A percentile compares a stretch with the other conserved stretches of the same genome.
These are phyloP conservation scores for Ictidomys tridecemlineatus DNA, from an alignment of 2,113 vertebrate species.

Conservation along the genomic window DNA sequence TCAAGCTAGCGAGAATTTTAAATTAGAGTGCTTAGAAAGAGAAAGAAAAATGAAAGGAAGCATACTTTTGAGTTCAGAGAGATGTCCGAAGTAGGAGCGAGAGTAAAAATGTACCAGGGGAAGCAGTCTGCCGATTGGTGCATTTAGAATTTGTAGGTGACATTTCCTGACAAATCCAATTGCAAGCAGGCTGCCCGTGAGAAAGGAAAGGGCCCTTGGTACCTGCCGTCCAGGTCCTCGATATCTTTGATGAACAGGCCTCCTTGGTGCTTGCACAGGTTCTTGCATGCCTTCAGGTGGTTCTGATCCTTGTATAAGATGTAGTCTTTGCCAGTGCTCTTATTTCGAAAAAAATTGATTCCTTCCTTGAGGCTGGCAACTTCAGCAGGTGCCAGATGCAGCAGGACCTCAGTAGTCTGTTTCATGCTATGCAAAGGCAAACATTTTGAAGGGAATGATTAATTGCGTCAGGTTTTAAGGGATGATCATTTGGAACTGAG, in stretches of 20 bases:
- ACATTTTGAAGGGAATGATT: not conserved
- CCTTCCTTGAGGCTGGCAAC: conserved; percentile 86
- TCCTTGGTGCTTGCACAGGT: conserved; percentile 91
- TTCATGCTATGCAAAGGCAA: conserved; percentile 55
- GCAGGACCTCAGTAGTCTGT: conserved; percentile 82
- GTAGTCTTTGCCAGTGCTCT: conserved; percentile 85
- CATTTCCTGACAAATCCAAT: not conserved
- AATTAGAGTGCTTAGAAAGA: not conserved
- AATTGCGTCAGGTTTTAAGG: not conserved
- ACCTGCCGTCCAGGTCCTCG: conserved; percentile 89
- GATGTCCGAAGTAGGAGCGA: not conserved
- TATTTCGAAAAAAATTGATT: conserved; percentile 88
- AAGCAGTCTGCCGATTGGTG: not conserved
- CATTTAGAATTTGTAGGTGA: not conserved
- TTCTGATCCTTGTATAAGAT: conserved; percentile 87
- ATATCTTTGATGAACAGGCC: conserved; percentile 90
- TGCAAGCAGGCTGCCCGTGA: not conserved
- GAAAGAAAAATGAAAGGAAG: not conserved
- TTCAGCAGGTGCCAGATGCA: conserved; percentile 81
- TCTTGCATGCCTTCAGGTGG: conserved; percentile 87
- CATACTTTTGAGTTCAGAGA: not conserved
- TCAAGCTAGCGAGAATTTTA: not conserved
- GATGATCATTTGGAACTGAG: not conserved
- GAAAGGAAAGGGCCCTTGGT: not conserved
- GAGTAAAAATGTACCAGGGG: not conserved